phyloP scores from a whole-genome alignment of 2,888 invertebrate genomes.

The Spicauda simplicius region DNA sequence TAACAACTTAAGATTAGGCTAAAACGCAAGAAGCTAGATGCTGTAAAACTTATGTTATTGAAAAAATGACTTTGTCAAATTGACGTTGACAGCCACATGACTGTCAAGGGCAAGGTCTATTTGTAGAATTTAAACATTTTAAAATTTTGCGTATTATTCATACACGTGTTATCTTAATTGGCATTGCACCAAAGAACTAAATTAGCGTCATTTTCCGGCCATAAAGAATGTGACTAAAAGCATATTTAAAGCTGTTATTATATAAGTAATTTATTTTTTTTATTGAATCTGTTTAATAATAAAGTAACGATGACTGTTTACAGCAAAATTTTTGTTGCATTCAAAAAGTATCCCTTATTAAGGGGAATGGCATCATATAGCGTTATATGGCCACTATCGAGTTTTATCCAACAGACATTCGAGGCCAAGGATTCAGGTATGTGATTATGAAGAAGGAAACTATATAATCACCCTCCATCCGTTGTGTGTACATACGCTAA shows the following conservation, averaged over 20 bases:
- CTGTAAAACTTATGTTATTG: no score
- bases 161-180: constrained; percentile 41
- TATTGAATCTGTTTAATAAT: constrained; percentile 12
- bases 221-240: constrained; percentile 39
- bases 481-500: no score
- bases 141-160: constrained; percentile 15
- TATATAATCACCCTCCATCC: no score
- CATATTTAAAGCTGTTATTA: constrained; percentile 22
- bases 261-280: constrained; percentile 26
- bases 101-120: constrained; percentile 4
- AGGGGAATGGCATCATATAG: constrained; percentile 89
- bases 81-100: no score
- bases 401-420: constrained; percentile 89
- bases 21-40: no score
- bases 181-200: constrained; percentile 52
- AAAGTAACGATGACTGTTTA: constrained; percentile 57
- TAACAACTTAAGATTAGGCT: no score
- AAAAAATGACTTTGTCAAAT: no score
- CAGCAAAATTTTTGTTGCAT: constrained; percentile 61
- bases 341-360: constrained; percentile 73
- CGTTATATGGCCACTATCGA: constrained; percentile 89
- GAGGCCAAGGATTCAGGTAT: constrained; percentile 87
- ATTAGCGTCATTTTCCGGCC: constrained; percentile 44
- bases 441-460: constrained; percentile 42
- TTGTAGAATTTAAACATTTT: constrained; percentile 15